phyloP scores from a whole-genome alignment of 2,797 vertebrate species.

The Xiphophorus birchmanni region DNA sequence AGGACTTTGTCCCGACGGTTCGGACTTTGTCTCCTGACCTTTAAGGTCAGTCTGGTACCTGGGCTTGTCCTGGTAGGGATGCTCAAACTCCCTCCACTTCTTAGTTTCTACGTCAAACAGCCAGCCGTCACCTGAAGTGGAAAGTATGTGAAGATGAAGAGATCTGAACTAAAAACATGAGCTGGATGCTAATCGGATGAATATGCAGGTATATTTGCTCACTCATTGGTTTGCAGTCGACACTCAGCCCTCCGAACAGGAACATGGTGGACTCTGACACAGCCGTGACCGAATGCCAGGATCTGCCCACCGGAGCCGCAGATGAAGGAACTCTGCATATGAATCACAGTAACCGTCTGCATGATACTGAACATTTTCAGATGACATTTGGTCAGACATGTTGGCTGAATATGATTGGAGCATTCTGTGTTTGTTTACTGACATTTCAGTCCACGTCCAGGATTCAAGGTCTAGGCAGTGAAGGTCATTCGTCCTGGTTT shows the following conservation, averaged over 20 bases:
- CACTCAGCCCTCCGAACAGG: conserved; percentile 92
- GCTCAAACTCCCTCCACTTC: conserved; percentile 88
- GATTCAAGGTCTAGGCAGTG: conserved; percentile 90
- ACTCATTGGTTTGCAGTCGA: conserved; percentile 94
- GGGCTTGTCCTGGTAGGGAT: conserved; percentile 89
- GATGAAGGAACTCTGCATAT: conserved; percentile 66
- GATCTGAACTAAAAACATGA: background rate
- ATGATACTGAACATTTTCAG: background rate
- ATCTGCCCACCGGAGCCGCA: conserved; percentile 85
- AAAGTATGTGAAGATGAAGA: background rate
- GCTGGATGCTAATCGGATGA: background rate
- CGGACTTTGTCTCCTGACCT: background rate
- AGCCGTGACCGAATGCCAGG: conserved; percentile 92
- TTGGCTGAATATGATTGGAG: background rate
- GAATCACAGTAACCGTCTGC: background rate
- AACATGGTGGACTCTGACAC: conserved; percentile 88
- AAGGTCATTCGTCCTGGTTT: conserved; percentile 91
- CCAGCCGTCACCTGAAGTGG: conserved; percentile 90
- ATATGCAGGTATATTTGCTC: conserved; percentile 46
- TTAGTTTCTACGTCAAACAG: conserved; percentile 86
- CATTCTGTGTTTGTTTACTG: background rate
- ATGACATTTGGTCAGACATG: background rate
- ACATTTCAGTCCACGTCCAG: conserved; percentile 94
- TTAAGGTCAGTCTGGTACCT: conserved; percentile 76
- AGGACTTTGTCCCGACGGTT: background rate